Conservation (phyloP, 2,113 vertebrate species). For the Micronycteris hirsuta region DNA sequence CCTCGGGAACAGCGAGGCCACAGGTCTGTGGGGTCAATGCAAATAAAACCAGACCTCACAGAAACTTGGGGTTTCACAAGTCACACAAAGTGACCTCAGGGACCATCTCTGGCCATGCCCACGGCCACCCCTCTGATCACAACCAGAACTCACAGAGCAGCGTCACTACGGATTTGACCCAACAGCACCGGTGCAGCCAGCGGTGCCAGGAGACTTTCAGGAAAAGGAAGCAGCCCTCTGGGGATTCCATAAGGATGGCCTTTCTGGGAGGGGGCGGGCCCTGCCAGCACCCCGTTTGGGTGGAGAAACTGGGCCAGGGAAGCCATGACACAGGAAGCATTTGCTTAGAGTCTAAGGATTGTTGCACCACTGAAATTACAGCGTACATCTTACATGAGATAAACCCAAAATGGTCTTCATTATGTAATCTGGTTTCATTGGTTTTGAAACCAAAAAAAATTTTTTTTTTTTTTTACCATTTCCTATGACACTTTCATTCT, state of each 20-base stretch:
- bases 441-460: neutral
- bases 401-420: neutral
- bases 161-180: rapidly evolving
- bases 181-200: too few species aligned
- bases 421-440: neutral
- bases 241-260: rapidly evolving
- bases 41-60: neutral
- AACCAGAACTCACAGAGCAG: neutral
- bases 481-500: neutral
- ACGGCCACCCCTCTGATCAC: too few species aligned
- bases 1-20: neutral
- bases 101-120: neutral
- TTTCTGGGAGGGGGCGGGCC: neutral
- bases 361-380: neutral
- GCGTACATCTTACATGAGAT: neutral
- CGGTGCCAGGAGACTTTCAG: rapidly evolving
- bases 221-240: neutral
- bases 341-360: too few species aligned
- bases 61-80: neutral
- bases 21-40: neutral
- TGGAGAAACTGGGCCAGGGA: neutral
- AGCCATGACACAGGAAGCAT: neutral
- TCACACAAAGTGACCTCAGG: neutral
- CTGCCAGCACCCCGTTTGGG: neutral
- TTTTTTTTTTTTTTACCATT: neutral